phyloP scores from a whole-genome alignment of 2,888 invertebrate species.

The Ophion ventricosus region DNA sequence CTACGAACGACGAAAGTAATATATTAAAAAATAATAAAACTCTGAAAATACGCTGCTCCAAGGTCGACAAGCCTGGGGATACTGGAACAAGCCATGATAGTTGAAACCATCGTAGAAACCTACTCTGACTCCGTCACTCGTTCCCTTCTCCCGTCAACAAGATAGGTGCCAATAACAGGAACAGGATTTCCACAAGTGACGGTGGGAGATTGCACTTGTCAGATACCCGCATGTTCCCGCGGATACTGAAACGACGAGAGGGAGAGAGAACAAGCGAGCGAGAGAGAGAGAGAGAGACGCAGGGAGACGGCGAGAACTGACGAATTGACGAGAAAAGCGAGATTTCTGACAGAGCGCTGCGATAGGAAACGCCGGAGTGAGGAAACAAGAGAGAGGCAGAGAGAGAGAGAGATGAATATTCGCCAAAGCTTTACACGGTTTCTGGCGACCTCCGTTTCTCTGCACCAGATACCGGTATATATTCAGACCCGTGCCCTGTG shows the following conservation, averaged over 20 bases:
- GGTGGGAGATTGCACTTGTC: conserved; percentile 68
- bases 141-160: not conserved
- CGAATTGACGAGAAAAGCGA: conserved; percentile 60
- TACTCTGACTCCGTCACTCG: not conserved
- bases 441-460: not conserved
- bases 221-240: conserved; percentile 64
- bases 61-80: not conserved
- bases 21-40: not conserved
- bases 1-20: not conserved
- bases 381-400: conserved; percentile 22
- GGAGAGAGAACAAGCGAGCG: conserved; percentile 36
- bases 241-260: conserved; percentile 60
- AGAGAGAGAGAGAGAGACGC: conserved; percentile 31
- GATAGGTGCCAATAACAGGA: not conserved
- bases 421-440: conserved; percentile 15
- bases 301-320: conserved; percentile 31
- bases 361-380: not conserved
- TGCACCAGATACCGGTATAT: not conserved
- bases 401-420: conserved; percentile 43
- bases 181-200: conserved; percentile 51
- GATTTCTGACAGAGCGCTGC: conserved; percentile 15
- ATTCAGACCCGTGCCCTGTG: not conserved
- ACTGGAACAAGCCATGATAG: not conserved
- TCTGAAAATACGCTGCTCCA: not conserved
- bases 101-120: not conserved